Evolutionary conservation across 1,140 invertebrate genomes (phyloP), one percentile per base, ranked within the genome.

Genomic region (Drosophila nasuta): DNA sequence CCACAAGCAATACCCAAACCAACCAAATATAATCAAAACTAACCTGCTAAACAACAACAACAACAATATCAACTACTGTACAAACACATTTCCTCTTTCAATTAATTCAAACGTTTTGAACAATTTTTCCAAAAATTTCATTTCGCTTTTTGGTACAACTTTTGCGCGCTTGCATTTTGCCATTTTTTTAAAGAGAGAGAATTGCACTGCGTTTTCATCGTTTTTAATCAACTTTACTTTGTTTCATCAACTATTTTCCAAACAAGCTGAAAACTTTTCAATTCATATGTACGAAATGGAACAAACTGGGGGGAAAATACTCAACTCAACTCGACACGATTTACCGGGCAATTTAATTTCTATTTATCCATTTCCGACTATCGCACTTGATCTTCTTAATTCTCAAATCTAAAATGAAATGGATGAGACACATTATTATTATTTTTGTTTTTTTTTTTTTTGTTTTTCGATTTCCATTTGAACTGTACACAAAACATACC

Each of bases 211-310:
- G 15, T 56, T 74, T 79, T 81, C 79, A 77, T 82, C 60, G 71
- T 82, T 81, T 77, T 81, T 66, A 80, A 80, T 80, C 72, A 80
- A 75, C 56, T 80, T 80, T 80, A 71, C 77, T 75, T 80, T 70
- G 79, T 80, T 45, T 59, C 65, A 46, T 60, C 71, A 79, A 78
- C 68, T 67, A 62, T 79, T 68, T 68, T 74, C 46, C 15, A 51
- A 81, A 81, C 66, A 51, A 54, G 58, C 41, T 65, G 46, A 25
- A 63, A 51, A 63, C 46, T 52, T 63, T 63, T 35, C 45, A 11
- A 59, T 62, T 63, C 33, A 15, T 30, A 41, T 43, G 13, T 10
- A 58, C 7, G 11, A 54, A 54, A 28, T 33, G 17, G 11, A 33
- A 54, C 10, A 30, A 30, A 30, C 20, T 13, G 11, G n/a, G 51